Base-by-base conservation (phyloP, 2,797 vertebrate genomes). In the Eospalax fontanierii region DNA sequence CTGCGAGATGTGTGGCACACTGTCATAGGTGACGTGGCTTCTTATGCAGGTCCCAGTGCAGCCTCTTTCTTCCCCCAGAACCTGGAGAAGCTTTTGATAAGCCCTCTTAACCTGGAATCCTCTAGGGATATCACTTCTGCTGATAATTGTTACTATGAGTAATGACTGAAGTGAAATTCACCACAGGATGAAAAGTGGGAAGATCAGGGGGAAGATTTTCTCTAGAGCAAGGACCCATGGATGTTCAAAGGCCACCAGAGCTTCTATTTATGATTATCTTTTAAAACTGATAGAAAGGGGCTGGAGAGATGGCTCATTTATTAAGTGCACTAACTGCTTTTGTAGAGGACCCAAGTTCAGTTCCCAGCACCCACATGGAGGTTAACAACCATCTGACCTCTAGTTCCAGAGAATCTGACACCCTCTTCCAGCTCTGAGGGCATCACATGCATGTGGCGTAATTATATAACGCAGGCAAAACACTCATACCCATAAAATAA, bases 121-220 rank as follows among this genome's bases (percentile, higher is more conserved):
- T 87, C 59, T 40, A 28, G 30, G 65, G 43, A 15, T 3, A 0
- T 63, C 14, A 15, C 75, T 43, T 87, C 50, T 8, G 11, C 6
- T 38, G 38, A 73, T 14, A 78, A 43, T 11, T 0, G 18, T 40
- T 82, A 63, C 75, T 59, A 33, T 21, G 26, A 88, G 61, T 59
- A 38, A 19, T 33, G 30, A n/a, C 43, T 59, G 6, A 6, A 33
- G 61, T 65, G 8, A 6, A 33, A 65, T 86, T 57, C 65, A 59
- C 63, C 84, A 73, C 85, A 9, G 73, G 40, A 73, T 16, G 68
- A 73, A 90, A 84, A n/a, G n/a, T 66, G 63, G 28, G 68, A 10
- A n/a, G 24, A 28, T 6, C 1, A 30, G 10, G 16, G 16, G 33
- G n/a, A 74, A 21, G 24, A 2, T n/a, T 68, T 71, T 82, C n/a